A percentile compares a stretch with the other conserved stretches of the same genome.
Conservation (phyloP, 2,888 invertebrate genomes). For the Bibio marci region DNA sequence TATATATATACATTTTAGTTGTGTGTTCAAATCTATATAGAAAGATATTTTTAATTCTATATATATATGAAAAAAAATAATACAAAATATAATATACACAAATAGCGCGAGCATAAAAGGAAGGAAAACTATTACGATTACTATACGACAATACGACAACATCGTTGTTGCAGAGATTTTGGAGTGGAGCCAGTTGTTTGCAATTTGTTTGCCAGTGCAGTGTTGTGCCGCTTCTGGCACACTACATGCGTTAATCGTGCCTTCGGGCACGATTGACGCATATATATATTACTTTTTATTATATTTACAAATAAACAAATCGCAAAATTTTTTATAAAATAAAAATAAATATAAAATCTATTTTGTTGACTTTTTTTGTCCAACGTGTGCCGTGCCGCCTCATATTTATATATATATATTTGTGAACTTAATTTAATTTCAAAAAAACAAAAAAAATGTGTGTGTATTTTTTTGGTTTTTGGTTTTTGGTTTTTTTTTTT, state of each 20-base stretch:
- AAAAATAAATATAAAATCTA: slow-evolving; percentile 1
- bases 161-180: slow-evolving; percentile 12
- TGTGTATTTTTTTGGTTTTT: too few species aligned
- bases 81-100: too few species aligned
- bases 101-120: neutral
- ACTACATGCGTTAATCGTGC: slow-evolving; percentile 20
- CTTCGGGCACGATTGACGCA: slow-evolving; percentile 16
- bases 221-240: slow-evolving; percentile 18
- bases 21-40: too few species aligned
- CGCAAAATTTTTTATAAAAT: neutral
- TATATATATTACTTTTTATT: neutral
- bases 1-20: too few species aligned
- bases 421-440: too few species aligned
- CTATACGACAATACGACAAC: neutral
- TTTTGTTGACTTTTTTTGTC: slow-evolving; percentile 3
- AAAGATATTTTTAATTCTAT: too few species aligned
- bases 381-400: neutral
- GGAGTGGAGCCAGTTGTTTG: slow-evolving; percentile 27
- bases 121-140: slow-evolving; percentile 2
- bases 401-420: neutral
- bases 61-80: too few species aligned
- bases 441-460: too few species aligned
- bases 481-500: too few species aligned
- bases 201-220: slow-evolving; percentile 19
- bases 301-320: too few species aligned